A percentile compares a stretch with the other conserved stretches of the same genome.
phyloP scores from a whole-genome alignment of 2,888 invertebrate genomes.

The Pilophorus perplexus region DNA sequence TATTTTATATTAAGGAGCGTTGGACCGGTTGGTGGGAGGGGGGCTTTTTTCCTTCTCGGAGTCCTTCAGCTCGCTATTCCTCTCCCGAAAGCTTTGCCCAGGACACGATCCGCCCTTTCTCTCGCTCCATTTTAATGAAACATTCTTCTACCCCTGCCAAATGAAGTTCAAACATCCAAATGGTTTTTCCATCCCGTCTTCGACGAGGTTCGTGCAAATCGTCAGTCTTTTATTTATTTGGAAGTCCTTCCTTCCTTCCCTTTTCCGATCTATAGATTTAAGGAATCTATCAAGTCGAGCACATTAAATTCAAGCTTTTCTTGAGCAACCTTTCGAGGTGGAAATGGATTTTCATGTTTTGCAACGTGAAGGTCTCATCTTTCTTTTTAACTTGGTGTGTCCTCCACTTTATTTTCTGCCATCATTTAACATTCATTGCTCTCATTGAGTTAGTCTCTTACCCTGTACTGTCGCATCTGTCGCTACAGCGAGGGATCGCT shows the following conservation, averaged over 20 bases:
- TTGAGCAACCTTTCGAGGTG: too few species aligned
- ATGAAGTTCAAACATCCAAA: conserved; percentile 38
- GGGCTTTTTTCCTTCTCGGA: too few species aligned
- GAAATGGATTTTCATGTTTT: too few species aligned
- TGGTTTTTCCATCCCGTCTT: conserved; percentile 20
- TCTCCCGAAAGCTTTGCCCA: not conserved
- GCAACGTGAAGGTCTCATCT: too few species aligned
- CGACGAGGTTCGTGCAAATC: not conserved
- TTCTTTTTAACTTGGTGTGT: too few species aligned
- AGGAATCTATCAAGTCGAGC: not conserved
- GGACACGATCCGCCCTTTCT: not conserved
- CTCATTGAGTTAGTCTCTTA: too few species aligned
- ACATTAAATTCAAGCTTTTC: not conserved
- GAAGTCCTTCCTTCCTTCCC: not conserved
- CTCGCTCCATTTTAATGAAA: conserved; percentile 27
- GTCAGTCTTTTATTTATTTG: not conserved
- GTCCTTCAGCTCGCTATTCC: not conserved
- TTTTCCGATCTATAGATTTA: not conserved
- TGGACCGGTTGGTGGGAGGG: not conserved
- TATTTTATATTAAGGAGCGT: conserved; percentile 23
- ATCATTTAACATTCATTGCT: too few species aligned
- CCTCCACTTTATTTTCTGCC: too few species aligned
- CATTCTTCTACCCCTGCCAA: conserved; percentile 33
- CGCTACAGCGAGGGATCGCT: too few species aligned
- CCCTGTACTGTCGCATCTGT: too few species aligned